Evolutionary conservation across 2,888 invertebrate genomes (phyloP), one percentile per base, ranked within the genome.

Genomic region (Dolichomitus sp.): DNA sequence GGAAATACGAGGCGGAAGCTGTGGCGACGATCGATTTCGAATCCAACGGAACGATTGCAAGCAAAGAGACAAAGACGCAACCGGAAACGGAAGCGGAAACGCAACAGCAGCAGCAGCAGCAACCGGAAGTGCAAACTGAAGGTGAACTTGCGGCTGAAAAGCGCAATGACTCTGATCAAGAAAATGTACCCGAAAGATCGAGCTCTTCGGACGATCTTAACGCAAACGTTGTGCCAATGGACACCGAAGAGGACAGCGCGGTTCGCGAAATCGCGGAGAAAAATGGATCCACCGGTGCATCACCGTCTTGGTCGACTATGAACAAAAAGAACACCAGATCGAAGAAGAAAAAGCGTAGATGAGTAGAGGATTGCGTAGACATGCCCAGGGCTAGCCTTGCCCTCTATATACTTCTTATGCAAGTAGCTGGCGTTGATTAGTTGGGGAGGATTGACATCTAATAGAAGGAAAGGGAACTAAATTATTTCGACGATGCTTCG

Each of bases 291-390:
- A 84, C 82, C 48, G 74, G 75, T 30, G 76, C 83, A 4, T 86
- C 81, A 17, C 80, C 86, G 3, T 83, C 84, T 52, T 84, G 79
- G 69, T 82, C 81, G 14, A 65, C 82, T 83, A 80, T 86, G 75
- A 59, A 86, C 52, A 93, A 91, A 86, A 93, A 93, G 86, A 87
- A 87, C 87, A 89, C 85, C 81, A 89, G 91, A 77, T 92, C 90
- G 59, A 93, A 91, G 84, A 93, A 93, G 84, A 93, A 93, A 90
- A 93, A 91, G 87, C 93, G 92, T 80, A 93, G 93, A 93, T 93
- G 93, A 93, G 93, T 93, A 89, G 92, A 93, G 93, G 93, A 93
- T 87, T 93, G 93, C 89, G 92, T 93, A 90, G 93, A 93, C 89
- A 93, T 93, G 89, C 93, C 91, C 86, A 90, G 91, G 88, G 93